phyloP scores from a whole-genome alignment of 2,888 invertebrate genomes.

The Drosophila aldrichi region DNA sequence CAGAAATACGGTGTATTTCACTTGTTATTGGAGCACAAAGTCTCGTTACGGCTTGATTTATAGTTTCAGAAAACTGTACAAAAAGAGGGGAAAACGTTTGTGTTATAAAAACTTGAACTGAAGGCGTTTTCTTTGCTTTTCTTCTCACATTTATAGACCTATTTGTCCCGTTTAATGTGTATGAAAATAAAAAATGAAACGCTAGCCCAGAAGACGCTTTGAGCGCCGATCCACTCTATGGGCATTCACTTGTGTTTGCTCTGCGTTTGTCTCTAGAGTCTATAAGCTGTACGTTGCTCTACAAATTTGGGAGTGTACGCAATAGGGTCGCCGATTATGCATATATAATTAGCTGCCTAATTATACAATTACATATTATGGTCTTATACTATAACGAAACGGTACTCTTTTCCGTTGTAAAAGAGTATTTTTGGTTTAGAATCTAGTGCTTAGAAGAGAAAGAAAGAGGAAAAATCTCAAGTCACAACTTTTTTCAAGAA shows the following conservation, averaged over 20 bases:
- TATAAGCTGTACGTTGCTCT: conserved; percentile 39
- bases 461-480: too few relatives aligned
- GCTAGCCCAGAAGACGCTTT: conserved; percentile 20
- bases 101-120: not conserved
- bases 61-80: not conserved
- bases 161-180: conserved; percentile 10
- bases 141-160: conserved; percentile 7
- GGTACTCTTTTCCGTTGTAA: not conserved
- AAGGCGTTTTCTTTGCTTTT: not conserved
- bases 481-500: too few relatives aligned
- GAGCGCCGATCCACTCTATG: conserved; percentile 22
- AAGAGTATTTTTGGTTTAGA: too few relatives aligned
- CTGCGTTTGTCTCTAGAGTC: conserved; percentile 17
- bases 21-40: not conserved
- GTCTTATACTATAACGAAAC: not conserved
- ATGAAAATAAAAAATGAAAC: not conserved
- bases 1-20: not conserved
- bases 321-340: conserved; percentile 4
- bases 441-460: too few relatives aligned
- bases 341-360: conserved; percentile 1
- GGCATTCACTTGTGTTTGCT: conserved; percentile 42
- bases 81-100: not conserved
- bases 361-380: conserved; percentile 8
- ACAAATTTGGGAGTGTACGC: conserved; percentile 19
- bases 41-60: not conserved